These are phyloP conservation scores for Temnothorax rugatulus DNA, from an alignment of 2,888 invertebrate species.

Conservation along the genomic window DNA sequence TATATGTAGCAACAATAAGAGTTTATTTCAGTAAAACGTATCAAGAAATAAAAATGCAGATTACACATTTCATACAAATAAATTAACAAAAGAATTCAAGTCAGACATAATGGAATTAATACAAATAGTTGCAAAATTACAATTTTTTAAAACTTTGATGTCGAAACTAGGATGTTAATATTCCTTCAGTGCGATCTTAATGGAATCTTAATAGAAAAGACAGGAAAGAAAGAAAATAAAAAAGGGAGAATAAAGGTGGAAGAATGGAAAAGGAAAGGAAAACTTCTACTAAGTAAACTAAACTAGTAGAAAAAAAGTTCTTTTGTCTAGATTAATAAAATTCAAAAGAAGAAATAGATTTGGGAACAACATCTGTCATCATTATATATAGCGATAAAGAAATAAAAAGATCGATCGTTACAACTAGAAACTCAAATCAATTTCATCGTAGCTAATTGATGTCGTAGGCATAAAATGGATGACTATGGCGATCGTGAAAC, in stretches of 20 bases:
- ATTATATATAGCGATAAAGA: not conserved
- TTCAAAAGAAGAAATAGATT: not conserved
- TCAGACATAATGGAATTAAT: not conserved
- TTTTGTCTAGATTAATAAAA: not conserved
- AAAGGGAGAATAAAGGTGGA: not conserved
- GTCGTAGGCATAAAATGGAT: slow-evolving; percentile 58
- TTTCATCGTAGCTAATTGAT: slow-evolving; percentile 52
- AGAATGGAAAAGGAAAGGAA: not conserved
- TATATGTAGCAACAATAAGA: slow-evolving; percentile 10
- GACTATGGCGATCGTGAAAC: slow-evolving; percentile 48
- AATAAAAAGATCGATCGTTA: slow-evolving; percentile 24
- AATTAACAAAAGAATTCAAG: not conserved
- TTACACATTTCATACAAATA: not conserved
- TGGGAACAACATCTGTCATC: not conserved
- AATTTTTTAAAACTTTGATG: not conserved
- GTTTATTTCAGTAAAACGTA: not conserved
- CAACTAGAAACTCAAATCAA: slow-evolving; percentile 47
- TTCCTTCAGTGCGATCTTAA: not conserved
- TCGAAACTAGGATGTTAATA: not conserved
- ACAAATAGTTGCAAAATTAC: not conserved
- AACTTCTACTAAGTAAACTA: not conserved
- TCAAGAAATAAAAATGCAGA: not conserved
- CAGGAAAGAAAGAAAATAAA: not conserved
- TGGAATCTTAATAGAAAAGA: slow-evolving; percentile 8
- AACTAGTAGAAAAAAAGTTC: not conserved